Conservation (phyloP, 2,113 vertebrate species). For the Forbesichthys agassizii region DNA sequence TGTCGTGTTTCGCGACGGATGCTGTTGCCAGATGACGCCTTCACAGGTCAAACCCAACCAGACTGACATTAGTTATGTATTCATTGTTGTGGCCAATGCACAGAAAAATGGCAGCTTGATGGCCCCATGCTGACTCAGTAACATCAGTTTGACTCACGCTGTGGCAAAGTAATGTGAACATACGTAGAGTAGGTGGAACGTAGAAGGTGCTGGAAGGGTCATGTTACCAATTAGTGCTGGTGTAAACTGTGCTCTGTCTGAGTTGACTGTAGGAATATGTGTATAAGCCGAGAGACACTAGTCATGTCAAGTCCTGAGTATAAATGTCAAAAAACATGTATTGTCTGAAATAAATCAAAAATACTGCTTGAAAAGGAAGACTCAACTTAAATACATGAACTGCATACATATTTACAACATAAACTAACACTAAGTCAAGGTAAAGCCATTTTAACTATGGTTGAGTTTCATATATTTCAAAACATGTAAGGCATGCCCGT, state of each 20-base stretch:
- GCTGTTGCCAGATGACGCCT: conserved; percentile 5
- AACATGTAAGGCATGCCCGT: conserved; percentile 3
- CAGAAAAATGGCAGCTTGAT: background rate
- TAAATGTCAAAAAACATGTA: too few relatives aligned
- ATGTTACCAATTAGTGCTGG: too few relatives aligned
- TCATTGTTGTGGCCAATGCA: conserved; percentile 2
- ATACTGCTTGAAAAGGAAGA: too few relatives aligned
- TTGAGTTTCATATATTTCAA: background rate
- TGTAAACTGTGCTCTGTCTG: too few relatives aligned
- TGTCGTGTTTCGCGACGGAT: background rate
- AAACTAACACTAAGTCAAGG: background rate
- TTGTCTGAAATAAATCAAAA: too few relatives aligned
- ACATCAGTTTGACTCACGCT: conserved; percentile 7
- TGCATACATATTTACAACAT: background rate
- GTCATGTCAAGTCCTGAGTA: too few relatives aligned
- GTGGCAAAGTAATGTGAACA: conserved; percentile 8
- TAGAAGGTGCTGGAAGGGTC: background rate
- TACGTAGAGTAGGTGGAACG: conserved; percentile 18
- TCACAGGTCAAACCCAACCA: conserved; percentile 21
- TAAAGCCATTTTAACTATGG: background rate
- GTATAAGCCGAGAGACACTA: too few relatives aligned
- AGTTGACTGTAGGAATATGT: too few relatives aligned
- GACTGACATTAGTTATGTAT: conserved; percentile 15
- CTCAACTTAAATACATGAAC: background rate
- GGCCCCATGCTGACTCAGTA: conserved; percentile 31